Base-by-base conservation (phyloP, 2,113 vertebrate species). In the Ursus arctos region DNA sequence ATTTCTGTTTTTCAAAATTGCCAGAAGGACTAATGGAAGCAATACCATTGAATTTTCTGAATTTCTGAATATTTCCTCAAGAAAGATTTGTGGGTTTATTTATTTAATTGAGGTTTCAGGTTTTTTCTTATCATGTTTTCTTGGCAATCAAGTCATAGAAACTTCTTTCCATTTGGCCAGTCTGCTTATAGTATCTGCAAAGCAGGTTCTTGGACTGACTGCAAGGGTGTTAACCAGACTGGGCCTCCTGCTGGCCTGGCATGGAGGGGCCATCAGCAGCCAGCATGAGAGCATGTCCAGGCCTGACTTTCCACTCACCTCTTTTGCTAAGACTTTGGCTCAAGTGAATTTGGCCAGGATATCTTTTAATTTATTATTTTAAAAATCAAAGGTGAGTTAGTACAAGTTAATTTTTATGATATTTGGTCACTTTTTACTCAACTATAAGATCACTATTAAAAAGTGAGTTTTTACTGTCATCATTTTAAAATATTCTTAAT, bases 31-130 rank as follows among this genome's bases (percentile, higher is more conserved):
- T 65, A 90, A 53, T 49, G 15, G 21, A 85, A 80, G 36, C 13
- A 71, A 79, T 63, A 26, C 21, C 28, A 82, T 40, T 49, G 33
- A 33, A 28, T 55, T 94, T 88, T 90, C 79, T 76, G 22, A 36
- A 83, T 94, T 92, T 98, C 43, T 81, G 31, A 92, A 57, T 76
- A 33, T 91, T 61, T 72, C 63, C 15, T 84, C 96, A 53, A 76
- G 69, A 81, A 87, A 92, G 11, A 72, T 77, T 96, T 94, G 61
- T 76, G 63, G 82, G 67, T 63, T 49, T 74, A 80, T 85, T 93
- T 92, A 92, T 86, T 94, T 94, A 16, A 53, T 15, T 72, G 51
- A 83, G 1, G 67, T 72, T 95, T 96, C 12, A 22, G 79, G 18
- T 59, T 40, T 93, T 89, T 94, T 77, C 63, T 77, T 63, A 61